Evolutionary conservation across 2,888 invertebrate genomes (phyloP).

Genomic region (Habroteleia sp.): DNA sequence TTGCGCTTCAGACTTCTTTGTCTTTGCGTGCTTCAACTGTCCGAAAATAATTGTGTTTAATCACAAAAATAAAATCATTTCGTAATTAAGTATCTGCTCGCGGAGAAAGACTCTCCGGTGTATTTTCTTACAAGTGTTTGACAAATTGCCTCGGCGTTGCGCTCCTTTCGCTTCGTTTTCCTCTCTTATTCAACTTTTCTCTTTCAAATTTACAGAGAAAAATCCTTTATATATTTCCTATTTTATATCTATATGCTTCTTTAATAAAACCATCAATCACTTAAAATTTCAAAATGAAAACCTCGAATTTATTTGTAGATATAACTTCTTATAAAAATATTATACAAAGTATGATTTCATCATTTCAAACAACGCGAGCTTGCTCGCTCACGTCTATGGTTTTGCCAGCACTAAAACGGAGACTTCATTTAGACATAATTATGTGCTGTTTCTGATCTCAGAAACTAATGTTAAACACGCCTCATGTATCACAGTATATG

Average conservation of each 20-base stretch:
- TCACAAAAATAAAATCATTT: constrained; percentile 51
- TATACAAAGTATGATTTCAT: constrained; percentile 34
- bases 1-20: constrained; percentile 7
- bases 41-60: constrained; percentile 24
- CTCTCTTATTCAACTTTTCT: constrained; percentile 19
- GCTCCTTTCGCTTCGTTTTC: constrained; percentile 13
- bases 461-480: constrained; percentile 41
- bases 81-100: constrained; percentile 38
- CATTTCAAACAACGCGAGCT: constrained; percentile 26
- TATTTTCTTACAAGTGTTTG: constrained; percentile 46
- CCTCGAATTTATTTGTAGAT: constrained; percentile 47
- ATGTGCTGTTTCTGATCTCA: constrained; percentile 39
- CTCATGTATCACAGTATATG: constrained; percentile 31
- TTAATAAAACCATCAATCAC: constrained; percentile 60
- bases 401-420: constrained; percentile 38
- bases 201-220: constrained; percentile 55
- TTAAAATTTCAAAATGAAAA: constrained; percentile 49
- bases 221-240: constrained; percentile 46
- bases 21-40: constrained; percentile 5
- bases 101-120: constrained; percentile 24
- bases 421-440: constrained; percentile 51
- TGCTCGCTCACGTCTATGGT: constrained; percentile 25
- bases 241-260: constrained; percentile 58
- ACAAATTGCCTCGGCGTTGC: constrained; percentile 42
- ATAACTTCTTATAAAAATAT: constrained; percentile 38